A percentile compares a stretch with the other conserved stretches of the same genome.
These are phyloP conservation scores for Sebastiscus tertius DNA, from an alignment of 2,797 vertebrate species.

Conservation along the genomic window DNA sequence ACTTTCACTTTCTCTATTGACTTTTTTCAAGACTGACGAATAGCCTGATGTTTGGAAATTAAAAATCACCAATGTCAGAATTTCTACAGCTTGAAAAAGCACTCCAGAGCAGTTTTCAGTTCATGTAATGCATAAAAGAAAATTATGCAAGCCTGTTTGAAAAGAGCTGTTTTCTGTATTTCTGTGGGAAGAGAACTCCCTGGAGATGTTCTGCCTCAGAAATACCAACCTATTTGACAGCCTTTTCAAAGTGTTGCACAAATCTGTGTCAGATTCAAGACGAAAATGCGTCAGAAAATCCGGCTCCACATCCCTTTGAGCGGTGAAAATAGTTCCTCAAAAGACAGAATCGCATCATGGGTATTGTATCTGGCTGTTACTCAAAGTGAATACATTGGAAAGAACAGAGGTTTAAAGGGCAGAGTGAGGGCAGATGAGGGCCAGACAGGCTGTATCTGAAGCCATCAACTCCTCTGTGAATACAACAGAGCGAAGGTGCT, in stretches of 20 bases:
- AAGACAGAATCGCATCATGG: slow-evolving; percentile 42
- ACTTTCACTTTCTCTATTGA: slow-evolving; percentile 25
- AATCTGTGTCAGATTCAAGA: slow-evolving; percentile 63
- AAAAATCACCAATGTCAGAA: slow-evolving; percentile 35
- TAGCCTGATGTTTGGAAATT: slow-evolving; percentile 47
- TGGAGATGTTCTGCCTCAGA: slow-evolving; percentile 53
- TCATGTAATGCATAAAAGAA: slow-evolving; percentile 45
- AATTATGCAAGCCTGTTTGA: slow-evolving; percentile 52
- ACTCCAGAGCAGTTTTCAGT: slow-evolving; percentile 41
- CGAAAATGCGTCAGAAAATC: slow-evolving; percentile 51
- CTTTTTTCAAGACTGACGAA: slow-evolving; percentile 40
- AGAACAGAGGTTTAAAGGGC: slow-evolving; percentile 69
- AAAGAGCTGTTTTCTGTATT: slow-evolving; percentile 24
- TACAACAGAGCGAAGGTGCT: slow-evolving; percentile 35
- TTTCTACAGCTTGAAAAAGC: slow-evolving; percentile 40
- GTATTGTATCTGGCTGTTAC: slow-evolving; percentile 56
- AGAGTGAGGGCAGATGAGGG: slow-evolving; percentile 50
- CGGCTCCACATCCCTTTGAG: slow-evolving; percentile 47
- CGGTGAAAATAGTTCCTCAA: slow-evolving; percentile 54
- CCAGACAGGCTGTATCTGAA: slow-evolving; percentile 53
- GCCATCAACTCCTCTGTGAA: slow-evolving; percentile 56
- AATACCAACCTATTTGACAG: slow-evolving; percentile 57
- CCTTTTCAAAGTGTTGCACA: slow-evolving; percentile 62
- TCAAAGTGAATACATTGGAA: slow-evolving; percentile 63
- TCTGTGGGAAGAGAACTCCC: slow-evolving; percentile 56